phyloP scores from a whole-genome alignment of 2,113 vertebrate genomes.

The Chaetodon auriga region DNA sequence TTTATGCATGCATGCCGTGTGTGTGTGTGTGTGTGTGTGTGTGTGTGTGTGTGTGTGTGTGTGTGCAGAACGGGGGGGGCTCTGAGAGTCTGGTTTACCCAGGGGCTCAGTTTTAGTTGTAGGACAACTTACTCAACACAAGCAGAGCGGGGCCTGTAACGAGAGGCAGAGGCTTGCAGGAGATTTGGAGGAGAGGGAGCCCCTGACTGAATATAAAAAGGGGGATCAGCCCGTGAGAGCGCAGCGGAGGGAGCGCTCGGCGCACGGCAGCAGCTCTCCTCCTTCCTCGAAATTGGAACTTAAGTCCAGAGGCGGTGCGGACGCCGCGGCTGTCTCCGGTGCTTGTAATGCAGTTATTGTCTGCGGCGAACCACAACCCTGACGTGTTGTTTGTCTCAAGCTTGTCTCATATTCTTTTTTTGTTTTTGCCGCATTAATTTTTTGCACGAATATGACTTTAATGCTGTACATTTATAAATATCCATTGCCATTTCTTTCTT shows the following conservation, averaged over 20 bases:
- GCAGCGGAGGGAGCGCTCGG: constrained; percentile 30
- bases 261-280: constrained; percentile 26
- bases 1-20: neutral
- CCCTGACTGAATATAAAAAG: constrained; percentile 59
- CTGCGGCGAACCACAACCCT: constrained; percentile 22
- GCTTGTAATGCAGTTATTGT: constrained; percentile 25
- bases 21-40: constrained; percentile 2
- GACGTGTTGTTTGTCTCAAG: constrained; percentile 18
- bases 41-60: constrained; percentile 8
- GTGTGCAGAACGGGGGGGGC: constrained; percentile 8
- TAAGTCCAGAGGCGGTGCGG: constrained; percentile 34
- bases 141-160: constrained; percentile 62
- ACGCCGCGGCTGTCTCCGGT: constrained; percentile 22
- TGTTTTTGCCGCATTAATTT: neutral
- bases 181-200: constrained; percentile 59
- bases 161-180: constrained; percentile 64
- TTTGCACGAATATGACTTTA: neutral
- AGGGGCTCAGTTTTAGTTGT: constrained; percentile 64
- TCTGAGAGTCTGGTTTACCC: constrained; percentile 57
- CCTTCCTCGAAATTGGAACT: constrained; percentile 31
- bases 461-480: neutral
- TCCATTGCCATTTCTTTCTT: neutral
- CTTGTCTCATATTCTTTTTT: neutral
- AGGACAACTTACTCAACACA: constrained; percentile 70
- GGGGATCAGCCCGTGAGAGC: constrained; percentile 35